Evolutionary conservation across 2,113 vertebrate species (phyloP), one percentile per base, ranked within the genome.

Genomic region (Pantherophis guttatus): DNA sequence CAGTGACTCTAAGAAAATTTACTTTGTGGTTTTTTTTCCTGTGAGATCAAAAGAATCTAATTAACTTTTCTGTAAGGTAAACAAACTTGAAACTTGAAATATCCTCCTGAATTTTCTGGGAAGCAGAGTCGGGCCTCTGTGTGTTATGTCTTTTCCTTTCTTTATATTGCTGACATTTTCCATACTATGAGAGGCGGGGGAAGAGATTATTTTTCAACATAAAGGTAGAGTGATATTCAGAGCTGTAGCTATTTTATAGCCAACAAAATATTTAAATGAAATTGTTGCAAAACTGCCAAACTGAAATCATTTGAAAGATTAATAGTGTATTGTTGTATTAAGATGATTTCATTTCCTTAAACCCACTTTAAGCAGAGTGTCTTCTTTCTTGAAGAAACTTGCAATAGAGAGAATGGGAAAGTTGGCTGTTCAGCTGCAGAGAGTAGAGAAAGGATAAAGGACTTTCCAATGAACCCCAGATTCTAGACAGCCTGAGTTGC

Each of bases 41-140:
- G 94, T 65, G 94, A 97, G 97, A 98, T 98, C 97, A 98, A 98
- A 98, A 97, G 97, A 94, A 98, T 95, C 96, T 97, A 97, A 97
- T 98, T 98, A 98, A 97, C 97, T 98, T 98, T 97, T 96, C 97
- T 97, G 92, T 92, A 97, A 97, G 97, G 96, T 98, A 98, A 98
- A 98, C 98, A 98, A 97, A 96, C 3, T 4, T 94, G 95, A 96
- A 97, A 95, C 97, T 95, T 94, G 97, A 98, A 98, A 97, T 98
- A 97, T 93, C 96, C 95, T 94, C 52, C 0, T 1, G 58, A 97
- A 97, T 93, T 95, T 95, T 97, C 96, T 2, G 8, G 93, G 94
- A n/a, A 33, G 93, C 0, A 0, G 89, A 75, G 62, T 95, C 44
- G 0, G 93, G 94, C 95, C 97, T 97, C 97, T 92, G 92, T 96